Conservation (phyloP, 2,888 invertebrate species). For the Chalcosyrphus nemorum region DNA sequence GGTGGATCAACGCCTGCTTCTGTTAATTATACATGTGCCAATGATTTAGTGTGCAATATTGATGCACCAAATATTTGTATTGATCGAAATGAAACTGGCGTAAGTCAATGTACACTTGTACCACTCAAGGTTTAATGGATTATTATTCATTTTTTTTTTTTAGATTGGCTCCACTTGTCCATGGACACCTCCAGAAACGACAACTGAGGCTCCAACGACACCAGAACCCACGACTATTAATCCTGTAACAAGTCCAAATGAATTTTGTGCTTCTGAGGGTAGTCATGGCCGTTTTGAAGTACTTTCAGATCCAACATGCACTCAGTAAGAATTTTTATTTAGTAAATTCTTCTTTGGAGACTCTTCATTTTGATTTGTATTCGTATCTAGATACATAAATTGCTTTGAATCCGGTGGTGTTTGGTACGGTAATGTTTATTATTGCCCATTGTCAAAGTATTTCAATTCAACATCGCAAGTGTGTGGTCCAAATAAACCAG, state of each 20-base stretch:
- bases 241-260: neutral
- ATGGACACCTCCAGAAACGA: neutral
- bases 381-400: slow-evolving; percentile 26
- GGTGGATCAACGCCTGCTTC: neutral
- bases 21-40: neutral
- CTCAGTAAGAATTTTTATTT: slow-evolving; percentile 11
- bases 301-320: slow-evolving; percentile 25
- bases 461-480: slow-evolving; percentile 11
- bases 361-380: neutral
- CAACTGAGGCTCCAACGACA: neutral
- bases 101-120: neutral
- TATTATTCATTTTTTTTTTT: neutral
- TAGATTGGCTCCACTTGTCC: slow-evolving; percentile 48
- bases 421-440: slow-evolving; percentile 25
- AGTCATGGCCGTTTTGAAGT: slow-evolving; percentile 30
- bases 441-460: slow-evolving; percentile 19
- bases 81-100: neutral
- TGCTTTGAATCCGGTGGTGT: neutral
- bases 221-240: slow-evolving; percentile 2
- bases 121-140: too few relatives aligned
- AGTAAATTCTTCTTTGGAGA: neutral
- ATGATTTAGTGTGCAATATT: slow-evolving; percentile 1
- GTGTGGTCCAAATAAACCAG: slow-evolving; percentile 1
- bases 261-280: neutral
- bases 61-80: slow-evolving; percentile 33